Evolutionary conservation across 2,113 vertebrate species (phyloP).

Genomic region (Eptesicus fuscus): DNA sequence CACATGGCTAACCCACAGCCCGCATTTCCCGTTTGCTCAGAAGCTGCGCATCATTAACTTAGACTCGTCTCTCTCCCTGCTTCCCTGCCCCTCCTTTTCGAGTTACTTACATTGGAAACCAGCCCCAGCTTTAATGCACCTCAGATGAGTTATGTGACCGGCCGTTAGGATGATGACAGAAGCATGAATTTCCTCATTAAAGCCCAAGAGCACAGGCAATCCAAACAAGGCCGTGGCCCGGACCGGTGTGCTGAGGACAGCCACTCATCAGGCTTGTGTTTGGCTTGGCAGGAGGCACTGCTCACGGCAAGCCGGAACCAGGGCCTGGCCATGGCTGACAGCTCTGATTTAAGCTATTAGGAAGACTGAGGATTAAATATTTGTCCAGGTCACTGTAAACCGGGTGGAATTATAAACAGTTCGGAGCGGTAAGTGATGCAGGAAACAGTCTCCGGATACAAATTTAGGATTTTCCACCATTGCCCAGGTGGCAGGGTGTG

Average conservation of each 20-base stretch:
- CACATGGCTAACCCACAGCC: background rate
- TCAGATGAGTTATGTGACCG: conserved; percentile 60
- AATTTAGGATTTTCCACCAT: conserved; percentile 57
- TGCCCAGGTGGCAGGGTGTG: background rate
- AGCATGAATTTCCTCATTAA: conserved; percentile 55
- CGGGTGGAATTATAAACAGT: conserved; percentile 58
- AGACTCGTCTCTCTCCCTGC: background rate
- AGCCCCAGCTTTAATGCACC: conserved; percentile 43
- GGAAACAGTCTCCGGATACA: conserved; percentile 57
- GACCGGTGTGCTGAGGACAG: conserved; percentile 75
- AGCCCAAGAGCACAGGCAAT: conserved; percentile 60
- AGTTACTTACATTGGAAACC: conserved; percentile 54
- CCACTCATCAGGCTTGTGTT: conserved; percentile 46
- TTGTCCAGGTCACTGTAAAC: conserved; percentile 74
- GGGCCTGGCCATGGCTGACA: conserved; percentile 66
- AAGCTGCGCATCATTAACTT: conserved; percentile 4
- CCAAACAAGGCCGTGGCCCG: background rate
- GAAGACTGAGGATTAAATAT: conserved; percentile 72
- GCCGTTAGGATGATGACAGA: conserved; percentile 62
- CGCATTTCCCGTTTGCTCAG: conserved; percentile 7
- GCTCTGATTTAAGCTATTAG: conserved; percentile 66
- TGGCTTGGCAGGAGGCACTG: conserved; percentile 59
- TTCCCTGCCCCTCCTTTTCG: background rate
- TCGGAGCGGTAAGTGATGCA: conserved; percentile 37
- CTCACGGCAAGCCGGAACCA: background rate